A percentile compares a stretch with the other conserved stretches of the same genome.
phyloP scores from a whole-genome alignment of 2,797 vertebrate genomes.

The Cossypha caffra region DNA sequence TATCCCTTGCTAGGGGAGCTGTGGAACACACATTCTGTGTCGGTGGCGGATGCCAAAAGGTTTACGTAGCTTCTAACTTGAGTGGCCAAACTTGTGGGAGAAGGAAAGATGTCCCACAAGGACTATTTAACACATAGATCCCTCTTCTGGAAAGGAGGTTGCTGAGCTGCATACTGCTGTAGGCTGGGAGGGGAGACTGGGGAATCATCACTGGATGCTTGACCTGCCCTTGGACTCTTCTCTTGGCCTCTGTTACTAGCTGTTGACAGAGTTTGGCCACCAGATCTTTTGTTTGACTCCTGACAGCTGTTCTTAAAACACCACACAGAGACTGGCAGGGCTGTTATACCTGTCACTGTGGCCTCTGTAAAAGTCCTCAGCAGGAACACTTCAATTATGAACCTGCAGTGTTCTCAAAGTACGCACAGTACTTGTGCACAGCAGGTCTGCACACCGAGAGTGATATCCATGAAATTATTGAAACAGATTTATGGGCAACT shows the following conservation, averaged over 20 bases:
- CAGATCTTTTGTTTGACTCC: constrained; percentile 5
- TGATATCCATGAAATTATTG: background rate
- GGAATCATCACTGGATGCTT: constrained; percentile 4
- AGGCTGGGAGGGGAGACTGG: background rate
- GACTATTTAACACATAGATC: background rate
- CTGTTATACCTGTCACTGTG: background rate
- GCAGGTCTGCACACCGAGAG: background rate
- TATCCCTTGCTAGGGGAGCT: background rate
- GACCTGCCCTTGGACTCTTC: constrained; percentile 37
- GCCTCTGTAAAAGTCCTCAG: background rate
- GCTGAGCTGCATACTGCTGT: constrained; percentile 28
- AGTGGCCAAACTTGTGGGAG: background rate
- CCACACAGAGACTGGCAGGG: background rate
- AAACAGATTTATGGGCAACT: background rate
- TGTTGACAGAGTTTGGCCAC: constrained; percentile 36
- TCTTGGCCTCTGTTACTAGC: constrained; percentile 6
- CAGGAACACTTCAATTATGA: background rate
- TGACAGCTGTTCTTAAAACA: background rate
- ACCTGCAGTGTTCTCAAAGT: background rate
- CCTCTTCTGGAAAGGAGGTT: constrained; percentile 43
- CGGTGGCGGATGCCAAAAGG: background rate
- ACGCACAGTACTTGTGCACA: background rate
- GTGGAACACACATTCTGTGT: background rate
- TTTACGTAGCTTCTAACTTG: background rate
- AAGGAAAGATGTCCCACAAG: background rate